Percentiles rank a stretch among this genome's conserved stretches.
Evolutionary conservation across 2,113 vertebrate genomes (phyloP).

Genomic region (Chaetops frenatus): DNA sequence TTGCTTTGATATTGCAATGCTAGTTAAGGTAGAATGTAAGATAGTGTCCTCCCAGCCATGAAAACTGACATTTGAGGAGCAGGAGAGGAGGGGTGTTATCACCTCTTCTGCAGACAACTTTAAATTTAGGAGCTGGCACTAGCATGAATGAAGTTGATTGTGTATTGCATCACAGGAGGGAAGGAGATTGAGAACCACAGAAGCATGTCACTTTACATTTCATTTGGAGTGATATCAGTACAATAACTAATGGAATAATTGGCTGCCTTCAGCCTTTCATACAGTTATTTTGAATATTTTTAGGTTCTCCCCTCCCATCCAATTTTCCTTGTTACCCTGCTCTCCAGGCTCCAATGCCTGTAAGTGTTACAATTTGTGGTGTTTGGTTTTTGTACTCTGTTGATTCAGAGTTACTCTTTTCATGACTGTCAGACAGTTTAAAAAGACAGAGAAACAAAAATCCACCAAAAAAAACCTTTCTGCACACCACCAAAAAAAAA

Average conservation of each 20-base stretch:
- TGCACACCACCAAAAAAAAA: background rate
- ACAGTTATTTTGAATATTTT: background rate
- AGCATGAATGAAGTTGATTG: background rate
- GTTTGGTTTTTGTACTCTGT: background rate
- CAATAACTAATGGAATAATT: background rate
- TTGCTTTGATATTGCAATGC: background rate
- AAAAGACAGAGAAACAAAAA: background rate
- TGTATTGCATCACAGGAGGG: background rate
- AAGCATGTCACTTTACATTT: background rate
- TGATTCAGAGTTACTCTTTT: background rate
- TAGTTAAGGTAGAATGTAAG: background rate
- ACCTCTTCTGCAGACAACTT: background rate
- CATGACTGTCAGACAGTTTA: background rate
- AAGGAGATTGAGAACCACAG: background rate
- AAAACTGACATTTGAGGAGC: background rate
- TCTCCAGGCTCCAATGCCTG: background rate
- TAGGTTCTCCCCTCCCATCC: background rate
- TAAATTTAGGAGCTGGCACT: background rate
- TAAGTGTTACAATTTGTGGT: background rate
- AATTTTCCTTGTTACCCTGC: background rate
- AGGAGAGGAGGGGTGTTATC: background rate
- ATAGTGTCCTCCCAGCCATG: background rate
- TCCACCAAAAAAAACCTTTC: background rate
- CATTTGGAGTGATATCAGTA: background rate
- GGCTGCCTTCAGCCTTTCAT: background rate